Conservation (phyloP, 2,797 vertebrate species). For the Sebastes jordani region DNA sequence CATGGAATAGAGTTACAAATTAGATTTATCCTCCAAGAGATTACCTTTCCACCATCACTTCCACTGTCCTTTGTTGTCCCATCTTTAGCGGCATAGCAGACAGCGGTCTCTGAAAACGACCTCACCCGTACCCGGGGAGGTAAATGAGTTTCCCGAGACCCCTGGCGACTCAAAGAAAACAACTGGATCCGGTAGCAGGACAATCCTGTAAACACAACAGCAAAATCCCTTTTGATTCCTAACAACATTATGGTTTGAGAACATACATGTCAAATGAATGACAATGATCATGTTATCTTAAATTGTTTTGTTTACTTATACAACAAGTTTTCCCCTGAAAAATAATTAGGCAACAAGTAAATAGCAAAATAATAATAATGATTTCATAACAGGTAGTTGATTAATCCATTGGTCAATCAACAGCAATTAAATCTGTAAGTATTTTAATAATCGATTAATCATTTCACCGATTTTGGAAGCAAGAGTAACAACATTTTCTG, state of each 20-base stretch:
- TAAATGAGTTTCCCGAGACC: constrained; percentile 83
- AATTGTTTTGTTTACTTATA: background rate
- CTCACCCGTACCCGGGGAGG: constrained; percentile 82
- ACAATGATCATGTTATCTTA: background rate
- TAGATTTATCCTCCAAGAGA: background rate
- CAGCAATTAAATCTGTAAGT: background rate
- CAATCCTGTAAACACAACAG: constrained; percentile 79
- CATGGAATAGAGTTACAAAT: background rate
- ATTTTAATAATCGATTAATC: background rate
- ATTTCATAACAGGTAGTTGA: background rate
- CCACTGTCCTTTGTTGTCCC: constrained; percentile 88
- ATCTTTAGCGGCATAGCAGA: constrained; percentile 93
- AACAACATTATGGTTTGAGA: background rate
- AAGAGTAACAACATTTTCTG: background rate
- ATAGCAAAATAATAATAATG: too few relatives aligned
- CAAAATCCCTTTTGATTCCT: background rate
- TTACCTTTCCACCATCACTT: constrained; percentile 92
- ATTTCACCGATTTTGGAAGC: background rate
- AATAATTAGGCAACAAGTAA: background rate
- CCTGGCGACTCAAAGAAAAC: constrained; percentile 85
- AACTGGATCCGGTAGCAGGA: constrained; percentile 86
- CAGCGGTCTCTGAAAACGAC: constrained; percentile 88
- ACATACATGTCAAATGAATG: background rate
- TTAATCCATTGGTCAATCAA: background rate
- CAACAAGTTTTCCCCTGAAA: background rate